These are phyloP conservation scores for Anhinga anhinga DNA, from an alignment of 2,113 vertebrate genomes.

Conservation along the genomic window DNA sequence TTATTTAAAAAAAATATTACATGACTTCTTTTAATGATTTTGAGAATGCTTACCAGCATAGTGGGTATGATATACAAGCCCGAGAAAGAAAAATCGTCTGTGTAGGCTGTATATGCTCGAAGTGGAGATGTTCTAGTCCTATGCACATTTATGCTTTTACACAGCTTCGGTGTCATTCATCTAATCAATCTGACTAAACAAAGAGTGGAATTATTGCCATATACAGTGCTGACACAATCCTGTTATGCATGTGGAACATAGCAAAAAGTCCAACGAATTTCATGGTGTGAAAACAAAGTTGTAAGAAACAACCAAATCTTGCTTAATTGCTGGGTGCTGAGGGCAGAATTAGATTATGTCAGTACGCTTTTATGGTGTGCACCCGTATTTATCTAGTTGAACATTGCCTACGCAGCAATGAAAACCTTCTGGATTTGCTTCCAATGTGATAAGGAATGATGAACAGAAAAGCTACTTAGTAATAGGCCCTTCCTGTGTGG, in stretches of 20 bases:
- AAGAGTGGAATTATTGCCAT: neutral
- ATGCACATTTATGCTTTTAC: neutral
- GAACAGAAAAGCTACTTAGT: neutral
- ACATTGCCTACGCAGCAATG: neutral
- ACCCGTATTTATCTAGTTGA: neutral
- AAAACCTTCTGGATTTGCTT: neutral
- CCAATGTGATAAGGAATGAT: neutral
- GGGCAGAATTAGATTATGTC: neutral
- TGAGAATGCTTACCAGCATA: neutral
- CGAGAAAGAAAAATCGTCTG: neutral
- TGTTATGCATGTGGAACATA: neutral
- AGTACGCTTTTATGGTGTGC: neutral
- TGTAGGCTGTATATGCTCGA: neutral
- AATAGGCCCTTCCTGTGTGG: neutral
- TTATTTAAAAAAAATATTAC: neutral
- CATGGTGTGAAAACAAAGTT: fast-evolving
- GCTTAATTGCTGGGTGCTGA: neutral
- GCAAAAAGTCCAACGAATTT: neutral
- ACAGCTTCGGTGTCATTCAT: neutral
- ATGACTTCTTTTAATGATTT: neutral
- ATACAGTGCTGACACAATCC: neutral
- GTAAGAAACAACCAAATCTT: neutral
- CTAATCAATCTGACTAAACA: neutral
- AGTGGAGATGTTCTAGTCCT: neutral
- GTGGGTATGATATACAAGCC: neutral